Evolutionary conservation across 2,797 vertebrate genomes (phyloP).

Genomic region (Cetoscarus ocellatus): DNA sequence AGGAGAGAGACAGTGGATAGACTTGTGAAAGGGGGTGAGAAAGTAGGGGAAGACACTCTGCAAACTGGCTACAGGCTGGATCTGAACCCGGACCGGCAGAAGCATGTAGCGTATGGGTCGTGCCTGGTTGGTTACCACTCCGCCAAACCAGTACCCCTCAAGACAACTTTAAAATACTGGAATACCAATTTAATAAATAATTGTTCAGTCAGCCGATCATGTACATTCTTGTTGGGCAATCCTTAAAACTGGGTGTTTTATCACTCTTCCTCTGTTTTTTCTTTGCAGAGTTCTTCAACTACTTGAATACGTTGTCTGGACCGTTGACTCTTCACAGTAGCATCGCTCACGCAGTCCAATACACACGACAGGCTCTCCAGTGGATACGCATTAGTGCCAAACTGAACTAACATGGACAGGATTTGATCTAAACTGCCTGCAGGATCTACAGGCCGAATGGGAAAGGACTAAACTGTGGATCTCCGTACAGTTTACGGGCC

Average conservation of each 20-base stretch:
- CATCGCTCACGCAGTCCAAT: conserved; percentile 96
- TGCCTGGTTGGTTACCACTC: no score
- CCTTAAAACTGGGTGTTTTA: background rate
- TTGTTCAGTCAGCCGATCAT: no score
- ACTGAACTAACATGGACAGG: conserved; percentile 82
- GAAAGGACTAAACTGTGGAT: conserved; percentile 39
- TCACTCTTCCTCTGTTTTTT: conserved; percentile 28
- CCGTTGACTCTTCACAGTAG: conserved; percentile 97
- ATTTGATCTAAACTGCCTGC: conserved; percentile 26
- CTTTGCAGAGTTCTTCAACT: conserved; percentile 95
- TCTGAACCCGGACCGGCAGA: no score
- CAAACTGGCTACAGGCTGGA: no score
- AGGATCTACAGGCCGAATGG: conserved; percentile 32
- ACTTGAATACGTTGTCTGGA: conserved; percentile 96
- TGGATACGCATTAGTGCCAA: conserved; percentile 96
- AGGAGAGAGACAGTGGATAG: no score
- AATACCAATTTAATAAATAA: no score
- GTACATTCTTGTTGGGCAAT: background rate
- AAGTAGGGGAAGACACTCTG: no score
- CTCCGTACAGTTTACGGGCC: conserved; percentile 38
- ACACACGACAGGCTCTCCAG: conserved; percentile 96
- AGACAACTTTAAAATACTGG: no score
- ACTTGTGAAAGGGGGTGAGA: no score
- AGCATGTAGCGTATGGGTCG: no score
- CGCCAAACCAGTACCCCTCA: no score